Percentiles rank a stretch among this genome's conserved stretches.
These are phyloP conservation scores for Laticauda colubrina DNA, from an alignment of 2,113 vertebrate genomes.

Conservation along the genomic window DNA sequence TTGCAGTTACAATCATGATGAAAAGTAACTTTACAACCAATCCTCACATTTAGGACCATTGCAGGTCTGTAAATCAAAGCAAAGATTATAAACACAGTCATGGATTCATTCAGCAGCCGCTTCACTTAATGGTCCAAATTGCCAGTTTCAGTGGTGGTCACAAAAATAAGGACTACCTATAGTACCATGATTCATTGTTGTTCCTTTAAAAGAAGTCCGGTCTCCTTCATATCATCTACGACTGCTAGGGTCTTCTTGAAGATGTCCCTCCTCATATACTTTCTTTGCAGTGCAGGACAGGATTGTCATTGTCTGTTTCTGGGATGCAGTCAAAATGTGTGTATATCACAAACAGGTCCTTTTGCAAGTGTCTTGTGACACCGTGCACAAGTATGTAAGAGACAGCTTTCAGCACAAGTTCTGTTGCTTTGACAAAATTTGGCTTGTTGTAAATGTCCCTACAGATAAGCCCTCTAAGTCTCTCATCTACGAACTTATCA, in stretches of 20 bases:
- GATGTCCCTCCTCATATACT: not conserved
- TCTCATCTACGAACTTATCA: not conserved
- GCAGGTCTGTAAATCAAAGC: not conserved
- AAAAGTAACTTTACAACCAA: not conserved
- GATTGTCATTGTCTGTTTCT: not conserved
- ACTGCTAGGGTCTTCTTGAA: not conserved
- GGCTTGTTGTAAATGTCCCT: not conserved
- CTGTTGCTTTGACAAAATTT: not conserved
- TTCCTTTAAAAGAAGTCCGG: conserved; percentile 25
- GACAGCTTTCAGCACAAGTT: not conserved
- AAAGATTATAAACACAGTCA: not conserved
- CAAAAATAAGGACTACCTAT: not conserved
- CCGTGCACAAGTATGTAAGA: not conserved
- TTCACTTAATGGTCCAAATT: not conserved
- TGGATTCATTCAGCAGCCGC: not conserved
- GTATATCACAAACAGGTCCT: not conserved
- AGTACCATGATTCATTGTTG: not conserved
- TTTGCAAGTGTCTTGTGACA: not conserved
- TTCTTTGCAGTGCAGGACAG: not conserved
- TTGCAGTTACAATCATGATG: not conserved
- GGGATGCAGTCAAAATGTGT: not conserved
- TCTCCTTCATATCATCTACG: not conserved
- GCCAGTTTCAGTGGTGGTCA: not conserved
- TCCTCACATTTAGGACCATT: not conserved
- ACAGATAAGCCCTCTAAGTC: not conserved